A percentile compares a stretch with the other conserved stretches of the same genome.
Conservation (phyloP, 2,797 vertebrate species). For the Sandelia bainsii region DNA sequence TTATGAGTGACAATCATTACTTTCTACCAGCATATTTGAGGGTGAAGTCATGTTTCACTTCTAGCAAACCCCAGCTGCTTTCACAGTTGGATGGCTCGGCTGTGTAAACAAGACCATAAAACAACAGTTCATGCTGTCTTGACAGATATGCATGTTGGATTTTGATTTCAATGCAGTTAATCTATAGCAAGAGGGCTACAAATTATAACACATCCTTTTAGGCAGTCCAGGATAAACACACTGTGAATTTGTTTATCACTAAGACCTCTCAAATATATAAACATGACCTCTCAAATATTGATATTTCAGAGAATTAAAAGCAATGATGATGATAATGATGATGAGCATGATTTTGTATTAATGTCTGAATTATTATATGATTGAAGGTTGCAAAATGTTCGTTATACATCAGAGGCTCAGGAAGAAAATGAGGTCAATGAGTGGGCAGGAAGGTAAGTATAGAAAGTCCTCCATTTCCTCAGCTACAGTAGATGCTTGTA, state of each 20-base stretch:
- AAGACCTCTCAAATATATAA: neutral
- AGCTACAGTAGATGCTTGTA: constrained; percentile 5
- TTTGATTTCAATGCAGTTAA: constrained; percentile 1
- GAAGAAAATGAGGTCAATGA: constrained; percentile 35
- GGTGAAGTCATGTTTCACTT: constrained; percentile 3
- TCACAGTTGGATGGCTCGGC: constrained; percentile 3
- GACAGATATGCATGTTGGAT: constrained; percentile 6
- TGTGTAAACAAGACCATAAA: constrained; percentile 53
- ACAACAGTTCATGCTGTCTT: constrained; percentile 19
- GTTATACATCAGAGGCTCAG: constrained; percentile 15
- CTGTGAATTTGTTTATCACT: constrained; percentile 3
- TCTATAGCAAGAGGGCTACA: neutral
- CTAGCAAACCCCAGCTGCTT: neutral
- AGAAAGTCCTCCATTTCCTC: constrained; percentile 15
- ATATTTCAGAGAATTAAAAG: neutral
- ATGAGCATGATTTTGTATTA: neutral
- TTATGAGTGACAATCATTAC: neutral
- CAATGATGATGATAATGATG: too few relatives aligned
- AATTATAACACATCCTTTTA: constrained; percentile 7
- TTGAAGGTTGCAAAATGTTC: constrained; percentile 29
- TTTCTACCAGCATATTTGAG: constrained; percentile 3
- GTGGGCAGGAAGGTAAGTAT: constrained; percentile 29
- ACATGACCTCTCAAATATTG: neutral
- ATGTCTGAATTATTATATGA: constrained; percentile 12
- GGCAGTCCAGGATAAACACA: neutral